A percentile compares a stretch with the other conserved stretches of the same genome.
These are phyloP conservation scores for Drosophila triauraria DNA, from an alignment of 1,140 invertebrate genomes.

Conservation along the genomic window DNA sequence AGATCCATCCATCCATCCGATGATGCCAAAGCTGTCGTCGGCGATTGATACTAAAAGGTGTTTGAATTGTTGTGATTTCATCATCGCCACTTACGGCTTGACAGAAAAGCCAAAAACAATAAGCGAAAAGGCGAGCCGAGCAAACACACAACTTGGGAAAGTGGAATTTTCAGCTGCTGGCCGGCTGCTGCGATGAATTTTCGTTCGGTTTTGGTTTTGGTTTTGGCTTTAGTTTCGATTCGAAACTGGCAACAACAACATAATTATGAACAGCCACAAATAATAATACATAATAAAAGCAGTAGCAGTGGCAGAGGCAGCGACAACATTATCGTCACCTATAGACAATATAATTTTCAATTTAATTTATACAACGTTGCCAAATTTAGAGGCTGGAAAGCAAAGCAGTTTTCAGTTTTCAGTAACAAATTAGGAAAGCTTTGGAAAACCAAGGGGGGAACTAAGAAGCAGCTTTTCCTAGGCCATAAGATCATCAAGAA, in stretches of 20 bases:
- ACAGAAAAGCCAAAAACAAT: constrained; percentile 76
- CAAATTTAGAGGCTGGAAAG: constrained; percentile 43
- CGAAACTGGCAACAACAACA: constrained; percentile 70
- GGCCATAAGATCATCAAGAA: not conserved
- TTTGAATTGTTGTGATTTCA: constrained; percentile 84
- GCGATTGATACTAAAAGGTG: constrained; percentile 82
- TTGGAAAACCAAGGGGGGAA: not conserved
- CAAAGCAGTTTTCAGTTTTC: constrained; percentile 1
- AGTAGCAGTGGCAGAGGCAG: constrained; percentile 15
- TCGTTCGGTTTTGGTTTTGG: constrained; percentile 21
- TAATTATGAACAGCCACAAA: constrained; percentile 67
- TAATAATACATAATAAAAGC: constrained; percentile 68
- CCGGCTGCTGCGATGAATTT: constrained; percentile 43
- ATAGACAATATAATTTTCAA: constrained; percentile 80
- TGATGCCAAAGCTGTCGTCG: constrained; percentile 25
- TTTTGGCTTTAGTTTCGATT: constrained; percentile 35
- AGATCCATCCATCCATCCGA: not conserved
- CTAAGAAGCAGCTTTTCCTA: not conserved
- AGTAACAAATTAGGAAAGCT: constrained; percentile 2
- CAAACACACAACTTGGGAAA: constrained; percentile 69
- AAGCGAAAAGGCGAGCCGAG: constrained; percentile 5
- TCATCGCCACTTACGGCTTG: constrained; percentile 79
- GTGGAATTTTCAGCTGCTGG: constrained; percentile 65
- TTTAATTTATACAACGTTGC: constrained; percentile 74
- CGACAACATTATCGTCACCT: constrained; percentile 81